Base-by-base conservation (phyloP, 1,140 invertebrate genomes). In the Euschistus heros region DNA sequence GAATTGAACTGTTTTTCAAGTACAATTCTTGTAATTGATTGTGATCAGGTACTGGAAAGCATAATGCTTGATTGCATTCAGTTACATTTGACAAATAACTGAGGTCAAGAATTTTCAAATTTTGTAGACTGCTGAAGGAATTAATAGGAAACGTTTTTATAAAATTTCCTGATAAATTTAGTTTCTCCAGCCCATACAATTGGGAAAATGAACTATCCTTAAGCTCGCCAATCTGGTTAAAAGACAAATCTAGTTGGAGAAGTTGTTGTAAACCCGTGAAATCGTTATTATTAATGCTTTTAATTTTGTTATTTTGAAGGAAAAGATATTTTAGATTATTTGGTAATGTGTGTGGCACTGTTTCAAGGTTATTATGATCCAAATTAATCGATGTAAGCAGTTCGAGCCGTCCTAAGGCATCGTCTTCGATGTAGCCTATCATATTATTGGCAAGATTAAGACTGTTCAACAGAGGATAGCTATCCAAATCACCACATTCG, bases 401-500 rank as follows among this genome's bases (percentile, higher is more conserved):
- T 70, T 91, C 88, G 20, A 93, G 74, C 42, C 91, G 80, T 0
- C 89, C 89, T 26, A 96, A 76, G 0, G 92, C 89, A 70, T 93
- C 90, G 37, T 94, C 89, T 75, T 94, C 91, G 7, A 97, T 82
- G 3, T 82, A 77, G 47, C 76, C 76, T 27, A 97, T 81, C 65
- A 80, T 78, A 72, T 94, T 95, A 62, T 86, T 80, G 24, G 88
- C 88, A 37, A 96, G 81, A 71, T 92, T 87, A 26, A 97, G 74
- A 27, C 88, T 79, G 67, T 86, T 86, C 13, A 96, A 74, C 18
- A 92, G 75, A 0, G 91, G 91, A 74, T 94, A 94, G 68, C 90
- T 91, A 71, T 92, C 90, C 64, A 97, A 80, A 71, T 94, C 90
- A n/a, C 90, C 89, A 69, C 88, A 84, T 47, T 83, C 81, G 18